Conservation (phyloP, 2,888 invertebrate genomes). For the Koerneria pararmatus region DNA sequence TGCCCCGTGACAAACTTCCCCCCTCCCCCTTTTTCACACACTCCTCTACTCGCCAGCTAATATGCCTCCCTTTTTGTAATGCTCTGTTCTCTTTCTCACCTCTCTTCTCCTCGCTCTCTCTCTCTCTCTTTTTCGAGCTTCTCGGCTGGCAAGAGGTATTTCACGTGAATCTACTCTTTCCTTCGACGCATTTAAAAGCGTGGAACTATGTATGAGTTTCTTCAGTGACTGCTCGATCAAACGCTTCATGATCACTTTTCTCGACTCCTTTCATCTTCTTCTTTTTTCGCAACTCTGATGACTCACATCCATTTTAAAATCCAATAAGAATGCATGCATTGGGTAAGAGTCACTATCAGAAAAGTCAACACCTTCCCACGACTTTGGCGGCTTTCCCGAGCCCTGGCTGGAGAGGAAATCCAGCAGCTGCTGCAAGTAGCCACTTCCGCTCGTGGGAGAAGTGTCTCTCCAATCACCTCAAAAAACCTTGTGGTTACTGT, state of each 20-base stretch:
- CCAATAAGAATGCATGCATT: too few species aligned
- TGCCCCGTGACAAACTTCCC: too few species aligned
- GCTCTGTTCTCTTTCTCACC: neutral
- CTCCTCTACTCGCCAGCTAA: neutral
- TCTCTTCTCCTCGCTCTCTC: conserved; percentile 33
- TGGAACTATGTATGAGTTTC: too few species aligned
- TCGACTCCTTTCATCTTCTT: neutral
- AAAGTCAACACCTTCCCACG: conserved; percentile 43
- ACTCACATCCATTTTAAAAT: too few species aligned
- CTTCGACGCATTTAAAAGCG: too few species aligned
- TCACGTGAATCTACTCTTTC: too few species aligned
- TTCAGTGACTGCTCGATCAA: too few species aligned
- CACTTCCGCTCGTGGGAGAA: conserved; percentile 61
- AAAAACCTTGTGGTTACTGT: too few species aligned
- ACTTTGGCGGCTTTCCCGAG: conserved; percentile 61
- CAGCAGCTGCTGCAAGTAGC: conserved; percentile 55
- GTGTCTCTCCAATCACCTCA: conserved; percentile 61
- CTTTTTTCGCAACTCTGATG: too few species aligned
- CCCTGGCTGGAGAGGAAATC: conserved; percentile 48
- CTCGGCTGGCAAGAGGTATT: too few species aligned
- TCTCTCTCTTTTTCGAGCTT: neutral
- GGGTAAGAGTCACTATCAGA: too few species aligned
- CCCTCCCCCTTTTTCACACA: neutral
- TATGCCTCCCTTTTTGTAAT: neutral
- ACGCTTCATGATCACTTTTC: too few species aligned